These are phyloP conservation scores for Anolis carolinensis DNA, from an alignment of 2,113 vertebrate species.

Conservation along the genomic window DNA sequence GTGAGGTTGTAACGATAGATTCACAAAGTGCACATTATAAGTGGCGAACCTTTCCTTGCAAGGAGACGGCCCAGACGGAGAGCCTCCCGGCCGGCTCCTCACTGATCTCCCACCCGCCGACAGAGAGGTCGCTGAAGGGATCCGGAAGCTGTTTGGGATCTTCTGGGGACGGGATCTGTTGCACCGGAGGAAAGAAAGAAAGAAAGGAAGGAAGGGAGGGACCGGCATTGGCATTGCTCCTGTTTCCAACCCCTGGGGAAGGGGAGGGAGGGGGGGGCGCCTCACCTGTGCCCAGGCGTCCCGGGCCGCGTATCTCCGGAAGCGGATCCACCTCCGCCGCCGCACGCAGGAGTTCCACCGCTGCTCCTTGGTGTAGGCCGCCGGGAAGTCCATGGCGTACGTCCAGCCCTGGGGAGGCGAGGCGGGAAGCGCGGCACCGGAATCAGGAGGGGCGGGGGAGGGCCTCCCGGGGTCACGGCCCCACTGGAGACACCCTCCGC, in stretches of 20 bases:
- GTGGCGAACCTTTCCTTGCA: slow-evolving; percentile 97
- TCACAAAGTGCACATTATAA: too few relatives aligned
- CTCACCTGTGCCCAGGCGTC: slow-evolving; percentile 94
- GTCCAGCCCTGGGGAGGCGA: slow-evolving; percentile 87
- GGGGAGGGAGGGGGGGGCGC: slow-evolving; percentile 52
- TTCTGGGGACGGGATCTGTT: slow-evolving; percentile 84
- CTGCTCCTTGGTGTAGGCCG: slow-evolving; percentile 92
- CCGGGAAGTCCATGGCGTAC: slow-evolving; percentile 94
- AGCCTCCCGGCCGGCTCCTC: slow-evolving; percentile 88
- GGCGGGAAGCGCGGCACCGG: too few relatives aligned
- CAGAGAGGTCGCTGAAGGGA: slow-evolving; percentile 93
- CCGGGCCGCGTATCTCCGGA: slow-evolving; percentile 91
- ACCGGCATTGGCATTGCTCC: background rate
- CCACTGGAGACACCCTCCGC: too few relatives aligned
- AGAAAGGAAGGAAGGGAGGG: too few relatives aligned
- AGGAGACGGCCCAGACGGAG: slow-evolving; percentile 91
- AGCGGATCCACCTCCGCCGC: slow-evolving; percentile 91
- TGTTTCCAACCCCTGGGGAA: too few relatives aligned
- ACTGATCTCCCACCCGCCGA: slow-evolving; percentile 92
- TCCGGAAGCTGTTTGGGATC: slow-evolving; percentile 82
- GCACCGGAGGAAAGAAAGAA: background rate
- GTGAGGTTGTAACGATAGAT: too few relatives aligned
- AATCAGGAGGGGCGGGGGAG: too few relatives aligned
- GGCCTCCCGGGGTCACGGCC: too few relatives aligned
- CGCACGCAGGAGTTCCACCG: slow-evolving; percentile 98